These are phyloP conservation scores for Tauraco hartlaubi DNA, from an alignment of 2,797 vertebrate genomes.

Conservation along the genomic window DNA sequence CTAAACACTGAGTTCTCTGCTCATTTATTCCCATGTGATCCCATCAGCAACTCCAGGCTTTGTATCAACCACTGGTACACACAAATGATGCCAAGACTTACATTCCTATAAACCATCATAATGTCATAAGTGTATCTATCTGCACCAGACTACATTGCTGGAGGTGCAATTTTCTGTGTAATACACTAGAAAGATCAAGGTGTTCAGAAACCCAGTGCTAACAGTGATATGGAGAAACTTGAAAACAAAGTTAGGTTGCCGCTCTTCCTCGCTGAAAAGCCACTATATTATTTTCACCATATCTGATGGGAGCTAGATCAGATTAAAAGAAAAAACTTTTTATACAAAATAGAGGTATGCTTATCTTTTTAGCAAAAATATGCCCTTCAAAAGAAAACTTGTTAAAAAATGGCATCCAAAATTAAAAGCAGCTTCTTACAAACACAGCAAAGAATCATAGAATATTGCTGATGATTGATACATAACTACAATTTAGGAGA, in stretches of 20 bases:
- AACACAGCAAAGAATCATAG: neutral
- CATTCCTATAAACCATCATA: neutral
- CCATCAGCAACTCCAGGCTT: neutral
- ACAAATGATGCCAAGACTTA: neutral
- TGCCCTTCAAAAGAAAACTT: neutral
- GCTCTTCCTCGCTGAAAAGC: neutral
- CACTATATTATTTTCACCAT: neutral
- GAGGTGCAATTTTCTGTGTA: neutral
- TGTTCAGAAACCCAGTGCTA: neutral
- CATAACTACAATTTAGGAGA: neutral
- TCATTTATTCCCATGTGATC: neutral
- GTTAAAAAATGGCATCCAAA: neutral
- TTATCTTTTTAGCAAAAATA: neutral
- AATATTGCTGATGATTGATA: neutral
- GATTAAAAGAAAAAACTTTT: neutral
- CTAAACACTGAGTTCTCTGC: neutral
- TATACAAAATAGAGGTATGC: neutral
- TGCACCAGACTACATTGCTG: neutral
- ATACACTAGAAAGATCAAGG: neutral
- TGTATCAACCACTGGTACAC: neutral
- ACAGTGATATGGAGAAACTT: neutral
- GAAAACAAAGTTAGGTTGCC: neutral
- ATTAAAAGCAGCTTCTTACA: neutral
- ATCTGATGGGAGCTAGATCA: neutral
- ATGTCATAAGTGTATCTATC: neutral